Evolutionary conservation across 2,888 invertebrate genomes (phyloP), one percentile per base, ranked within the genome.

Genomic region (Drosophila putrida): DNA sequence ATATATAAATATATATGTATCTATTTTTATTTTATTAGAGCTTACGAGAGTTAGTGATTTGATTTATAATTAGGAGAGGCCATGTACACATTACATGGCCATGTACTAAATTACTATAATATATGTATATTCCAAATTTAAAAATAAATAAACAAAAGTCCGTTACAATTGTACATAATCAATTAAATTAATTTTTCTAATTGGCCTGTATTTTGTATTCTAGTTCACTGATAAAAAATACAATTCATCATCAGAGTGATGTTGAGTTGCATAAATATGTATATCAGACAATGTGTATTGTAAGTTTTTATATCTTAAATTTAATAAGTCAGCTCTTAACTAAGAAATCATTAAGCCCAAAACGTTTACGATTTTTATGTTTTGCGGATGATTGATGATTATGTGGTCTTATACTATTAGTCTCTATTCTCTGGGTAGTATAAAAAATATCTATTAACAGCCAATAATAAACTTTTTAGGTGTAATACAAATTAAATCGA

Each of bases 21-120:
- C 27, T 51, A 53, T 53, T 36, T 61, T 13, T 53, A 44, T 31
- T 41, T 25, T 11, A 33, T 33, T 13, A 6, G 10, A 41, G 33
- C 10, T 39, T 50, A 15, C 13, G 35, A 36, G 33, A 57, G 9
- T 46, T 46, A 25, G 46, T 27, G 46, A 57, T 44, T 57, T 20
- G 9, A 31, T 50, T 33, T 59, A 59, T 59, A 35, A 49, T 59
- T 57, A 50, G 50, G 25, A 27, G 43, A 43, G 10, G 54, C 35
- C n/a, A 50, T 38, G 36, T 50, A 5, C n/a, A 50, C n/a, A 43
- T n/a, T 8, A 50, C n/a, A 43, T n/a, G 13, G 31, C 6, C 20
- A 20, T 31, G 11, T 39, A 28, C 8, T 20, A n/a, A 15, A 39
- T 6, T n/a, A 9, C 25, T 25, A 2, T 9, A 27, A 13, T 25